Evolutionary conservation across 2,797 vertebrate genomes (phyloP).

Genomic region (Manis pentadactyla): DNA sequence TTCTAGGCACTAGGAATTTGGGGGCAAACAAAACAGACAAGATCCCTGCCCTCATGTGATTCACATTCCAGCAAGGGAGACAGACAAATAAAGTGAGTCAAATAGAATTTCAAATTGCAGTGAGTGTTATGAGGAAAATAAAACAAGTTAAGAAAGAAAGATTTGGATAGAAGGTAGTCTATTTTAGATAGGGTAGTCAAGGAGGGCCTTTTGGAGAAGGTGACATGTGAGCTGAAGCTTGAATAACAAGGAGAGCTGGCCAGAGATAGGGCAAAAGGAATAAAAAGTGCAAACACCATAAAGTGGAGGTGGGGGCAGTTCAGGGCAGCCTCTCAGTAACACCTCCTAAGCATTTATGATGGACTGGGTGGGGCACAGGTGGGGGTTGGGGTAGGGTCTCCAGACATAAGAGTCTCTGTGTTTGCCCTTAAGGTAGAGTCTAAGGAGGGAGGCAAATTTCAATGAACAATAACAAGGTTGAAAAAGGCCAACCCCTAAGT

Average conservation of each 20-base stretch:
- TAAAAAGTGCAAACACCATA: neutral
- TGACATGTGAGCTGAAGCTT: neutral
- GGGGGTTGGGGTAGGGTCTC: neutral
- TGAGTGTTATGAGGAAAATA: constrained; percentile 26
- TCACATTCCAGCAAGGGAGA: constrained; percentile 34
- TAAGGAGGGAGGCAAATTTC: neutral
- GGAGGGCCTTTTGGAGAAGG: neutral
- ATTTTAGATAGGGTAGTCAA: constrained; percentile 14
- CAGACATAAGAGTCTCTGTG: neutral
- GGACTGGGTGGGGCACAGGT: neutral
- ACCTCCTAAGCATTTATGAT: constrained; percentile 15
- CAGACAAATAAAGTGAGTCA: constrained; percentile 8
- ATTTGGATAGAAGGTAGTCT: constrained; percentile 10
- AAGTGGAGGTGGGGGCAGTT: neutral
- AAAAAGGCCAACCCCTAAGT: constrained; percentile 18
- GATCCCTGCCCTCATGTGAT: neutral
- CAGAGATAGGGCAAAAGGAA: neutral
- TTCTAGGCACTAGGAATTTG: neutral
- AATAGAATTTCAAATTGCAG: neutral
- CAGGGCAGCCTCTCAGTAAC: neutral
- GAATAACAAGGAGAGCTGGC: constrained; percentile 8
- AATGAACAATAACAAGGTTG: constrained; percentile 25
- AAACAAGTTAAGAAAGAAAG: constrained; percentile 1
- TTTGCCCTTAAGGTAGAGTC: neutral
- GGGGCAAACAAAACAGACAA: constrained; percentile 34